Evolutionary conservation across 2,797 vertebrate genomes (phyloP), one percentile per base, ranked within the genome.

Genomic region (Coregonus ussuriensis): DNA sequence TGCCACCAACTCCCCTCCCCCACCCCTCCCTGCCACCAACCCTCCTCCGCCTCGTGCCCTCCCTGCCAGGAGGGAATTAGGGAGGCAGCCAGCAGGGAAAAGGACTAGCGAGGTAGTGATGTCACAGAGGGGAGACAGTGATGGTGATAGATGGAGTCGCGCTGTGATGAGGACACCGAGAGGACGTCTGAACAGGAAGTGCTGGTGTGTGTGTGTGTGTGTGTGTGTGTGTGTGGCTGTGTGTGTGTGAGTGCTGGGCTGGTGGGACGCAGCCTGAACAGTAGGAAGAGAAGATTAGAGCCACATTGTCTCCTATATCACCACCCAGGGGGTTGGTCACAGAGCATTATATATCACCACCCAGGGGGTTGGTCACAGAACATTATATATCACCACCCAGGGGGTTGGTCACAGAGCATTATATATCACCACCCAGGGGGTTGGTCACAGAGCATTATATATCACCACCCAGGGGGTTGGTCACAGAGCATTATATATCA

Each of bases 131-230:
- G 83, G 89, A 77, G 81, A 86, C 72, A 81, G 37, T 83, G 85
- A 85, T 78, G 69, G 54, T 89, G 91, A 92, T 85, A 79, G 81
- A 93, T 88, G 88, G 85, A 74, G 83, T 85, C 56, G 72, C 6
- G 62, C 77, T 52, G 82, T 77, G 86, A 84, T 71, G 80, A 86
- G 78, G 81, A 76, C 77, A 77, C 52, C 51, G 21, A 18, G 80
- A 71, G 66, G 71, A 69, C 31, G 66, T 41, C 72, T 69, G 63
- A 33, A n/a, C 59, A 11, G 6, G 59, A 62, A 21, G 59, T 62
- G n/a, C 59, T 3, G 21, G n/a, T 47, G 41, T 25, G 25, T 25
- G 25, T 25, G 25, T 41, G 41, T 41, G 37, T 59, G 56, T 59
- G 18, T 56, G 11, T 53, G 52, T 37, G 37, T 37, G 18, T 56